Conservation (phyloP, 2,797 vertebrate species). For the Lemur catta region DNA sequence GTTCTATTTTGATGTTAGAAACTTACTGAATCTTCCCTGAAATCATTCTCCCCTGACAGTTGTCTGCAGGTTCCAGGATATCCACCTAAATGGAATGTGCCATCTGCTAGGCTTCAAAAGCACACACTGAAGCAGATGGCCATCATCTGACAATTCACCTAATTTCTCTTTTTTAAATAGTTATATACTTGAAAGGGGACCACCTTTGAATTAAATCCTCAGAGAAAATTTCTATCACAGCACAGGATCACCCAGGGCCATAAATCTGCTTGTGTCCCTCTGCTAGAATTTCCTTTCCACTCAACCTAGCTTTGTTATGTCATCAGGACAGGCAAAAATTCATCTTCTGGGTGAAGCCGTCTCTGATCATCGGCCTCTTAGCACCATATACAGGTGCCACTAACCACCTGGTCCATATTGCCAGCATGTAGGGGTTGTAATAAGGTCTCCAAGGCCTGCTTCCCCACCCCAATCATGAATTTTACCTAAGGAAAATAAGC, state of each 20-base stretch:
- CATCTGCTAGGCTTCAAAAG: neutral
- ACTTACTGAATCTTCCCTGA: neutral
- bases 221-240: neutral
- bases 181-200: neutral
- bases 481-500: neutral
- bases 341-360: neutral
- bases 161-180: neutral
- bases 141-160: neutral
- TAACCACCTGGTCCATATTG: neutral
- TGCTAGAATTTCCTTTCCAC: neutral
- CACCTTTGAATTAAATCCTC: neutral
- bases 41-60: neutral
- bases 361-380: neutral
- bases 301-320: neutral
- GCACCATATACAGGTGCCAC: neutral
- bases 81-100: neutral
- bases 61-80: neutral
- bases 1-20: neutral
- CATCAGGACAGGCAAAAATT: neutral
- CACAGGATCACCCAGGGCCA: neutral
- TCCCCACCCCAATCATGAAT: neutral
- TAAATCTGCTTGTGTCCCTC: neutral
- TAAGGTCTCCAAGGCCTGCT: neutral
- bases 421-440: neutral
- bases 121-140: neutral